Conservation (phyloP, 2,113 vertebrate genomes). For the Chamaea fasciata region DNA sequence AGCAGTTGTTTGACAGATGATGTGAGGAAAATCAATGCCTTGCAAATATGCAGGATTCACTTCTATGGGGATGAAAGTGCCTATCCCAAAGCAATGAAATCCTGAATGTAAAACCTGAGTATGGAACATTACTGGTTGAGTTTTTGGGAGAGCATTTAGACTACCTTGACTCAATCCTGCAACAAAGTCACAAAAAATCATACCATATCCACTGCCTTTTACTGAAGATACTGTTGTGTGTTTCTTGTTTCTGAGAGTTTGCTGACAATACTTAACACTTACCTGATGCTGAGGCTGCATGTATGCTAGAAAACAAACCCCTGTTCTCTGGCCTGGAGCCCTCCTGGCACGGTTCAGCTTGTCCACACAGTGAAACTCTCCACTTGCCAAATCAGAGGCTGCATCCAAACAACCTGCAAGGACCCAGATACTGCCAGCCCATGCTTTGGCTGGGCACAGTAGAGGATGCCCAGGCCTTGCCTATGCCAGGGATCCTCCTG, state of each 20-base stretch:
- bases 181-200: neutral
- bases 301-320: neutral
- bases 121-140: neutral
- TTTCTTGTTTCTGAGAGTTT: neutral
- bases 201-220: neutral
- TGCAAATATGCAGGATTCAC: neutral
- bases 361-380: neutral
- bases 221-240: neutral
- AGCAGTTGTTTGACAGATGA: neutral
- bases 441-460: neutral
- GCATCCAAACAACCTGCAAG: neutral
- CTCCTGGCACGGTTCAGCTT: neutral
- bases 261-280: neutral
- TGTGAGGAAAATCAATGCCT: neutral
- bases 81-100: neutral
- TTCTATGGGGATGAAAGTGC: neutral
- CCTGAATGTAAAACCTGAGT: neutral
- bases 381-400: neutral
- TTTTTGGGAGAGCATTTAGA: neutral
- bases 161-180: neutral
- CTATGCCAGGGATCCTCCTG: accelerated
- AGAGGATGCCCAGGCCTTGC: neutral
- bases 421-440: neutral
- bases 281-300: neutral
- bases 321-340: neutral